Base-by-base conservation (phyloP, 2,113 vertebrate species). In the Hippolais icterina region DNA sequence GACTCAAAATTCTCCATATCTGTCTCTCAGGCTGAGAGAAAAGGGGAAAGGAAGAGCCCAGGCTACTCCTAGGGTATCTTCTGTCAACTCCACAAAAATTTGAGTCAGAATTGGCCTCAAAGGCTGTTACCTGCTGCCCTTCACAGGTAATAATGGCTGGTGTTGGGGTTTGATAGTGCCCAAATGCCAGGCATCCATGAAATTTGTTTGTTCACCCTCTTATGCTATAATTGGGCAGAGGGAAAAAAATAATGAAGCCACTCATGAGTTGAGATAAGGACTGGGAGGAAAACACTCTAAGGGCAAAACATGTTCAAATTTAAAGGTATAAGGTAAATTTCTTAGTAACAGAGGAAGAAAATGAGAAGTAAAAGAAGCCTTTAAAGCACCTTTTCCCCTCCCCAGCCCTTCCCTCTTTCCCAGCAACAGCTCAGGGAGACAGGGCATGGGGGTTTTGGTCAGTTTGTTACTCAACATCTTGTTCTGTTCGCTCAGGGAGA, bases 351-450 rank as follows among this genome's bases (percentile, higher is more conserved):
- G 35, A 50, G 10, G 22, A 50, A 28, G 23, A 33, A 27, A 41
- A 27, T 16, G 57, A 50, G 17, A 63, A 33, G 13, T 77, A 50
- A 33, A 50, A 25, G 2, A 63, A 50, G 10, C 22, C 28, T 41
- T 61, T 41, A 33, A 33, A 41, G 19, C 17, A 41, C 16, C 35
- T 50, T 50, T 33, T 60, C 6, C 15, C 15, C 22, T 20, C 7
- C 21, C 17, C 22, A 61, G 35, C 22, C 35, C 21, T 9, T 77
- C 22, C 22, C 12, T 49, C 35, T 14, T 33, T 61, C 35, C 12
- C 35, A 44, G 44, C 0, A 4, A 39, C 56, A 49, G 28, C 0
- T 0, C 21, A 49, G 27, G 44, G 27, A 60, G n/a, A 60, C 28
- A 39, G 44, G 12, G 16, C 4, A 5, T 14, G 35, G 57, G 12